These are phyloP conservation scores for Pterophyllum scalare DNA, from an alignment of 2,113 vertebrate species.

Conservation along the genomic window DNA sequence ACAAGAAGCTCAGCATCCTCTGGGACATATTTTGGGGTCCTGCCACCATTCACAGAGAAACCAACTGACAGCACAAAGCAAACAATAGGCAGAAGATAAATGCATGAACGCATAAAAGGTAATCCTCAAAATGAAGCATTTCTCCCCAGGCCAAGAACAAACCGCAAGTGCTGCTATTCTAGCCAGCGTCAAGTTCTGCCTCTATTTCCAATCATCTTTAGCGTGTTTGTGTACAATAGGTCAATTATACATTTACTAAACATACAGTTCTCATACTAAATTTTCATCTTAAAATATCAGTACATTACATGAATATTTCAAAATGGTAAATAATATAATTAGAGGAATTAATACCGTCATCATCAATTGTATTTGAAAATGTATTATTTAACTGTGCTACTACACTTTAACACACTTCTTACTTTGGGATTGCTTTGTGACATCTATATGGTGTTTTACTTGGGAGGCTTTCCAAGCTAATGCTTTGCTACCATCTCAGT, in stretches of 20 bases:
- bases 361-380: too few species aligned
- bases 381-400: too few species aligned
- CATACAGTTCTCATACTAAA: too few species aligned
- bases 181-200: not conserved
- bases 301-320: too few species aligned
- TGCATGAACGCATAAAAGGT: not conserved
- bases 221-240: not conserved
- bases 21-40: constrained; percentile 6
- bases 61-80: not conserved
- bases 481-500: too few species aligned
- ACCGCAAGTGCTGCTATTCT: not conserved
- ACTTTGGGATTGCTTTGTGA: too few species aligned
- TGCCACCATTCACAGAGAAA: constrained; percentile 8
- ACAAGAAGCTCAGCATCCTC: constrained; percentile 19
- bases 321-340: too few species aligned
- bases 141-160: not conserved
- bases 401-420: too few species aligned
- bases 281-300: too few species aligned
- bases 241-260: not conserved
- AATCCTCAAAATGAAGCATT: not conserved
- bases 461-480: too few species aligned
- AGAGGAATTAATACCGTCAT: too few species aligned
- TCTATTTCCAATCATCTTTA: not conserved
- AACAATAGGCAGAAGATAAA: constrained; percentile 33
- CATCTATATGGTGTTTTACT: too few species aligned